Base-by-base conservation (phyloP, 2,888 invertebrate species). In the Cetonia aurata region DNA sequence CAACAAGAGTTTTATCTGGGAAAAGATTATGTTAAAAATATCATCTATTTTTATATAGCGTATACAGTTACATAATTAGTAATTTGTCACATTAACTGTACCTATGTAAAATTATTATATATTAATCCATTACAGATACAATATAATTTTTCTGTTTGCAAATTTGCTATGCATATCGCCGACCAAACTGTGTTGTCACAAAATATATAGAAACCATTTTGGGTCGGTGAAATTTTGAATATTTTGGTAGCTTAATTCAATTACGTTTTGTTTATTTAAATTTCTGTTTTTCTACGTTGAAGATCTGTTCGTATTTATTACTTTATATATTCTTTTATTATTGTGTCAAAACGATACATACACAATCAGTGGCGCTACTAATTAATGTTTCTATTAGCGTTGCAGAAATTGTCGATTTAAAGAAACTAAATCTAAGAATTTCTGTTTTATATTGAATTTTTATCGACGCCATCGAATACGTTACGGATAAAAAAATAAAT, bases 261-360 rank as follows among this genome's bases (percentile, higher is more conserved):
- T 69, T 73, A 73, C 66, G 71, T 75, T 74, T 74, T 74, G 67
- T 75, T 75, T 75, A 73, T 75, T 76, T 46, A 48, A 41, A 46
- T 52, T 53, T 70, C 42, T 8, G 33, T 46, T 12, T 69, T 25
- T 25, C 4, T 25, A 25, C 25, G 33, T 53, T 52, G 60, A 53
- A 69, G 69, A 69, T 69, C 69, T 69, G 69, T 69, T 69, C 10
- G 9, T 53, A 52, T 15, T 25, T 46, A 33, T 19, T 31, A 15
- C 25, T 62, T 62, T 19, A 65, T 70, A 41, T 59, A 57, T 52
- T 50, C 50, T 57, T 66, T 60, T 57, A 59, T 66, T 67, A 37
- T 19, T 59, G 19, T 19, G 37, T 17, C 59, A 15, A 53, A 53
- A 50, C 44, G 41, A 44, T 33, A 33, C 12, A 33, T 55, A 37